Conservation (phyloP, 2,113 vertebrate genomes). For the human (Homo sapiens) region DNA sequence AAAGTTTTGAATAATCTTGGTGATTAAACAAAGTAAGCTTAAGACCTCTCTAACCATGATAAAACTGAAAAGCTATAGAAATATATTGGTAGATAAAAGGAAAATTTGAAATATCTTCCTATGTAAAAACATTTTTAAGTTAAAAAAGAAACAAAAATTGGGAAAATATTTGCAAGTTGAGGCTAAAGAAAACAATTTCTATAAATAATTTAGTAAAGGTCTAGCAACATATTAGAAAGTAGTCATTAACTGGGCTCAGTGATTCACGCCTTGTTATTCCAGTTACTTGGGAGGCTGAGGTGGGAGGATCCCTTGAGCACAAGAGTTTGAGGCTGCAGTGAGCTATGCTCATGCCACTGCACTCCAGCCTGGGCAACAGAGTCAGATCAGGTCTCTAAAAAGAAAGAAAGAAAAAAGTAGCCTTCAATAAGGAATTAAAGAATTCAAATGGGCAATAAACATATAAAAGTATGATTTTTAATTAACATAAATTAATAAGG, state of each 20-base stretch:
- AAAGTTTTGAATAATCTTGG: neutral
- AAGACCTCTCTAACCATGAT: neutral
- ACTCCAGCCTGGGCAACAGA: too few relatives aligned
- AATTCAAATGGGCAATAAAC: neutral
- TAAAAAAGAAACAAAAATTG: neutral
- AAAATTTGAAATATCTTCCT: neutral
- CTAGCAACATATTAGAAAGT: neutral
- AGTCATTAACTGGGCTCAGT: neutral
- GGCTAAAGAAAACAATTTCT: neutral
- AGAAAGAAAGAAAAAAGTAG: too few relatives aligned
- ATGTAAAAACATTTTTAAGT: neutral
- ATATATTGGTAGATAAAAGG: neutral
- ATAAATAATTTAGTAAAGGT: neutral
- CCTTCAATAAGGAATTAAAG: neutral
- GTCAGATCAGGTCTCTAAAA: too few relatives aligned
- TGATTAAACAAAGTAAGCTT: neutral
- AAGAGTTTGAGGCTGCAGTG: too few relatives aligned
- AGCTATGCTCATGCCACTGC: too few relatives aligned
- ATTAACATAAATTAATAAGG: neutral
- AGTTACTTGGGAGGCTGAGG: too few relatives aligned
- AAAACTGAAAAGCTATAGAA: neutral
- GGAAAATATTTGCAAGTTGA: constrained; percentile 20
- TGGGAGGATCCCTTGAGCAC: too few relatives aligned
- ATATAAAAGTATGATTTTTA: neutral
- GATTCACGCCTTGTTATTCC: too few relatives aligned